Percentiles rank a stretch among this genome's conserved stretches.
These are phyloP conservation scores for Ganaspis brasiliensis DNA, from an alignment of 2,888 invertebrate species.

Conservation along the genomic window DNA sequence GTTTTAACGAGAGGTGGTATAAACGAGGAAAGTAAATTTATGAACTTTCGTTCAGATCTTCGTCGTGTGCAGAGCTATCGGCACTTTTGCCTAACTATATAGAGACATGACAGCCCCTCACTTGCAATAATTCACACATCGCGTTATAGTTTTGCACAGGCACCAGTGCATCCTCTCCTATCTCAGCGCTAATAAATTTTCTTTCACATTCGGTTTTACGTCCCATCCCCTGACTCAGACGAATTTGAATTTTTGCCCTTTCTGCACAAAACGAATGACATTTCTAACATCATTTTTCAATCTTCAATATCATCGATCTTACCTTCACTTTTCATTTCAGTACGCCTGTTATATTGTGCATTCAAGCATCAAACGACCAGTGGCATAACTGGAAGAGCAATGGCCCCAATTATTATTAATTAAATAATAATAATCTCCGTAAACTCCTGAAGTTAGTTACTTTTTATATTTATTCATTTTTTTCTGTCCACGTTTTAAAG, in stretches of 20 bases:
- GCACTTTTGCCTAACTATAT: constrained; percentile 12
- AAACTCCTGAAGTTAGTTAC: no score
- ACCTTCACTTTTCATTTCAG: no score
- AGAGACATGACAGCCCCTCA: constrained; percentile 27
- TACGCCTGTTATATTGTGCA: no score
- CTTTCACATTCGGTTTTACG: constrained; percentile 21
- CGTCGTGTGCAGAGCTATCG: constrained; percentile 30
- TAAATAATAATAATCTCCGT: no score
- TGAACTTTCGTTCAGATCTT: constrained; percentile 29
- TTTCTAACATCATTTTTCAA: constrained; percentile 6
- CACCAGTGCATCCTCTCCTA: constrained; percentile 30
- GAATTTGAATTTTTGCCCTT: constrained; percentile 22
- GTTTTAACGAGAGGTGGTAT: constrained; percentile 13
- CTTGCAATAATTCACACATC: constrained; percentile 41
- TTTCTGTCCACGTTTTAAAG: no score
- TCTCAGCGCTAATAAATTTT: constrained; percentile 33
- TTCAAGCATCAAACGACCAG: no score
- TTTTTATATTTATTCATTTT: no score
- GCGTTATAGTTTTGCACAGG: constrained; percentile 28
- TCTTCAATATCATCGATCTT: no score
- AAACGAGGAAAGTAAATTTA: constrained; percentile 28
- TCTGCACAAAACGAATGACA: constrained; percentile 6
- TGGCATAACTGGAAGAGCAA: no score
- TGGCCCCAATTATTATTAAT: no score
- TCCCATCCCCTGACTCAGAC: not conserved